These are phyloP conservation scores for Apoda limacodes DNA, from an alignment of 2,888 invertebrate genomes.

Conservation along the genomic window DNA sequence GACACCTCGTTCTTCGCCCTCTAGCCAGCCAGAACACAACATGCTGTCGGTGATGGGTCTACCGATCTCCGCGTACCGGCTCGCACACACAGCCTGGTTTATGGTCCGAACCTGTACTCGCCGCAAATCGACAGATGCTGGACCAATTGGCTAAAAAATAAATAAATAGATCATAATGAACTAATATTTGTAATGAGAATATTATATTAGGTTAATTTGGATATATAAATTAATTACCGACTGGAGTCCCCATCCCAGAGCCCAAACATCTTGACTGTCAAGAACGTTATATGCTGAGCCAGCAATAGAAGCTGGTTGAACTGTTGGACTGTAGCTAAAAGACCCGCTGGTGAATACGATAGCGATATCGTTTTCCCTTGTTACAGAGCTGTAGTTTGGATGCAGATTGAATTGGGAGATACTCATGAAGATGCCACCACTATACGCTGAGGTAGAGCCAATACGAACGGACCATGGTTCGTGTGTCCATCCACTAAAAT, in stretches of 20 bases:
- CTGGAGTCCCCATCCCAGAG: constrained; percentile 29
- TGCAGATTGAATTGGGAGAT: constrained; percentile 24
- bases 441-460: constrained; percentile 24
- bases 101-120: constrained; percentile 29
- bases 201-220: neutral
- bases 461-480: constrained; percentile 24
- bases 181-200: neutral
- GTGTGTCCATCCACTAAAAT: constrained; percentile 19
- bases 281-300: constrained; percentile 23
- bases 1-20: constrained; percentile 30
- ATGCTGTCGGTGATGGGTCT: constrained; percentile 25
- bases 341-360: constrained; percentile 25
- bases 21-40: constrained; percentile 33
- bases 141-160: constrained; percentile 25
- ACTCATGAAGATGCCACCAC: constrained; percentile 24
- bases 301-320: constrained; percentile 23
- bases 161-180: constrained; percentile 17
- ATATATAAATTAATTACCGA: no score
- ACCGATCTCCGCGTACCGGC: constrained; percentile 22
- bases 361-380: constrained; percentile 33
- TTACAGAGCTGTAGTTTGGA: constrained; percentile 28
- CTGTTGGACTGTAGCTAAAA: constrained; percentile 15
- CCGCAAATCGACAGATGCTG: constrained; percentile 26
- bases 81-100: constrained; percentile 26
- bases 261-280: constrained; percentile 27